These are phyloP conservation scores for Trichonephila clavata DNA, from an alignment of 1,140 invertebrate genomes.

Conservation along the genomic window DNA sequence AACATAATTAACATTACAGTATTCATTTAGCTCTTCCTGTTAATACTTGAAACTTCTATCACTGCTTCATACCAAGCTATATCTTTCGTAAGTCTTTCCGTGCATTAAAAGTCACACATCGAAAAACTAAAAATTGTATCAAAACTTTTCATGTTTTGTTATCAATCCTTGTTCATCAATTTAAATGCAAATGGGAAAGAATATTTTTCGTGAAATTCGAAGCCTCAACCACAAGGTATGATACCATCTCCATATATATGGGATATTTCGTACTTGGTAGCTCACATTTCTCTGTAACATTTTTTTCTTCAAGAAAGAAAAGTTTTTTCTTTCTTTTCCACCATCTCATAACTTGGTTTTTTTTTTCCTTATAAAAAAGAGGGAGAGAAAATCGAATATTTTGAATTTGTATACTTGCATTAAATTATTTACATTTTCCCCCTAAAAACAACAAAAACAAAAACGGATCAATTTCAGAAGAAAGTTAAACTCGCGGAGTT, in stretches of 20 bases:
- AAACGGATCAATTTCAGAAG: neutral
- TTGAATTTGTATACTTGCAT: neutral
- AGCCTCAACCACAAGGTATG: neutral
- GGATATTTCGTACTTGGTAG: constrained; percentile 43
- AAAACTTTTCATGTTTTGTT: constrained; percentile 22
- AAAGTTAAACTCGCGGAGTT: neutral
- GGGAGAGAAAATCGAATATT: constrained; percentile 18
- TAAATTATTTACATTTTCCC: constrained; percentile 12
- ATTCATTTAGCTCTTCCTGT: too few species aligned
- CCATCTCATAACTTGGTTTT: neutral
- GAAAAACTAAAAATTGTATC: neutral
- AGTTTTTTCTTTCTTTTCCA: neutral
- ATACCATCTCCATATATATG: constrained; percentile 66
- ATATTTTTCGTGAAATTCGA: neutral
- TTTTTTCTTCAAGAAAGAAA: neutral
- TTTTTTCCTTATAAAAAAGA: too few species aligned
- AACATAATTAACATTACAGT: too few species aligned
- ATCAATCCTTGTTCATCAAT: constrained; percentile 32
- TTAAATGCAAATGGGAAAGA: constrained; percentile 56
- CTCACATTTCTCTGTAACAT: neutral
- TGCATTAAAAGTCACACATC: neutral
- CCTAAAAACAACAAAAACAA: neutral
- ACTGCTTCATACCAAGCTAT: too few species aligned
- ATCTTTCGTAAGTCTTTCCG: neutral
- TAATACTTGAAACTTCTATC: too few species aligned